These are phyloP conservation scores for Epinephelus awoara DNA, from an alignment of 2,797 vertebrate genomes.

Conservation along the genomic window DNA sequence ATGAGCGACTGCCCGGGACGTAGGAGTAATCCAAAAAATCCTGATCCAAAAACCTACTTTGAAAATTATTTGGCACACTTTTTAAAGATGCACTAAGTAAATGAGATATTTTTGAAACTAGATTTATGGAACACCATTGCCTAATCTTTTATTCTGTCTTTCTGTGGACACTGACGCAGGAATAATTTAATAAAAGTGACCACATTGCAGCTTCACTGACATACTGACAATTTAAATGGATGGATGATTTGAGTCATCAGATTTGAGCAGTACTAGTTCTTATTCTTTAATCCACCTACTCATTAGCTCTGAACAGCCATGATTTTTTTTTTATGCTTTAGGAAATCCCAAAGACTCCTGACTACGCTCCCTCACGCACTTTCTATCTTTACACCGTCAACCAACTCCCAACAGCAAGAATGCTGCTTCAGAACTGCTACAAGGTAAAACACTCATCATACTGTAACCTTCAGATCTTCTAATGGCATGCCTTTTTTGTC, in stretches of 20 bases:
- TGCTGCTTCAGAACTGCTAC: constrained; percentile 93
- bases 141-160: not conserved
- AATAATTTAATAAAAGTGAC: constrained; percentile 15
- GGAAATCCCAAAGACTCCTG: constrained; percentile 97
- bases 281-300: not conserved
- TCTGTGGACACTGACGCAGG: constrained; percentile 2
- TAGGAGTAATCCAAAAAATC: constrained; percentile 6
- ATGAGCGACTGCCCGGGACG: not conserved
- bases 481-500: not conserved
- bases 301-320: constrained; percentile 14
- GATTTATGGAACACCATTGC: not conserved
- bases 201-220: not conserved
- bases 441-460: constrained; percentile 84
- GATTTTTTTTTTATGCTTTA: constrained; percentile 60
- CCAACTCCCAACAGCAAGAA: constrained; percentile 87
- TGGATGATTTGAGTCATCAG: not conserved
- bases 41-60: constrained; percentile 40
- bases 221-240: not conserved
- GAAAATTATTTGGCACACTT: constrained; percentile 36
- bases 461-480: not conserved
- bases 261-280: constrained; percentile 3
- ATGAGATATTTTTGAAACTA: constrained; percentile 25
- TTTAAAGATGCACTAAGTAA: constrained; percentile 14
- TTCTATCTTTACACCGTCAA: constrained; percentile 96
- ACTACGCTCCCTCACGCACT: constrained; percentile 94